Base-by-base conservation (phyloP, 2,888 invertebrate species). In the Tyria jacobaeae region DNA sequence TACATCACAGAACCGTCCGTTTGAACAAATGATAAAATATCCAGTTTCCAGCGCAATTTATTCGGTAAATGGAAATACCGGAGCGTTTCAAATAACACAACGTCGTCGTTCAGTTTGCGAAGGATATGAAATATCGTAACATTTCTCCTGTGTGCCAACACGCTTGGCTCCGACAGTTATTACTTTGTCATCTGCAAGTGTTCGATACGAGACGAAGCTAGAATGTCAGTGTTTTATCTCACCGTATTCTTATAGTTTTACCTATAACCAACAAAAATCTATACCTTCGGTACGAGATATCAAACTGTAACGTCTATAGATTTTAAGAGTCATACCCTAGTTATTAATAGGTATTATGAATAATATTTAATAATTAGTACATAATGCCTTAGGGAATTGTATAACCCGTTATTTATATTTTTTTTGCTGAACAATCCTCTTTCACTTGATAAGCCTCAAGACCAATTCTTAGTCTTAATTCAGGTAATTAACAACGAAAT, bases 91-190 rank as follows among this genome's bases (percentile, higher is more conserved):
- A 73, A 73, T 66, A 75, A 60, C 57, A 60, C 44, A n/a, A 41
- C 21, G 56, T 60, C 17, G 54, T 62, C 21, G 24, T 51, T 55
- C 44, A 17, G 64, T 59, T 59, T 62, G 60, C 69, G 49, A 54
- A 47, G 55, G 55, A 61, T 61, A 76, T 64, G 73, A 69, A 69
- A 69, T 65, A 69, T 73, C 39, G 57, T 44, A 60, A 66, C 70
- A 73, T 73, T 73, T 71, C 64, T 54, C 47, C 50, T 59, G 60
- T 48, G 39, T 34, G 47, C 57, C 54, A 56, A 58, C 59, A 73
- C 69, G 56, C 62, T 58, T 31, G 31, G 17, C 48, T 25, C 50
- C 37, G 59, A 69, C 70, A 61, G 63, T 64, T 76, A 77, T 75
- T 76, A 64, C 62, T 65, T 21, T 68, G 66, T 64, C 59, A 58